Base-by-base conservation (phyloP, 92 coral and sea anemone species). In the Heliopora coerulea region DNA sequence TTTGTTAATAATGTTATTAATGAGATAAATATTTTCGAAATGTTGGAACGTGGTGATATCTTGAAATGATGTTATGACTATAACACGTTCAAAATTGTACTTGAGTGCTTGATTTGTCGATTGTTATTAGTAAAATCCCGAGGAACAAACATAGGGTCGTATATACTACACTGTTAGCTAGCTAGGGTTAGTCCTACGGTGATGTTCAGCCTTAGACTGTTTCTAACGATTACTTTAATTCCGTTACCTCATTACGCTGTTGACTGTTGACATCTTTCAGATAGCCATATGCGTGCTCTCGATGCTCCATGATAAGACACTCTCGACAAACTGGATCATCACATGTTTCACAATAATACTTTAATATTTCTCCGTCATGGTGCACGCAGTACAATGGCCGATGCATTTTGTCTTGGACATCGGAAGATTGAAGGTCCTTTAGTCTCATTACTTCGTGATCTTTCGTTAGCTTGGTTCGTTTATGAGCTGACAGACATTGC, bases 311-410 rank as follows among this genome's bases (percentile, higher is more conserved):
- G 35, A 92, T 92, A 73, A 92, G 83, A 56, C 97, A 92, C 33
- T 92, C 97, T 19, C 97, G 73, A 56, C 97, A 92, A 13, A 92
- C 97, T 3, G 97, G 96, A 20, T 89, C 93, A 50, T 92, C 97
- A 13, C 97, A 92, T 1, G 97, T 92, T 85, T 92, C 93, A 40
- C 97, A 92, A 74, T 87, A 92, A 57, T 89, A 89, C 73, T 89
- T 92, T 72, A 92, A 78, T 15, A 91, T 89, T 30, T 92, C 97
- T 26, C 88, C 84, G 64, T 89, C 97, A 27, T 92, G 97, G 0
- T 87, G 79, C 4, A 85, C 48, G 50, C 97, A 92, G 30, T 87
- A 65, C 27, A 90, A 66, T 8, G 97, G 97, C 20, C 97, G 80
- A 50, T 92, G 97, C 59, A 89, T 68, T 83, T 92, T 90, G 7